Percentiles rank a stretch among this genome's conserved stretches.
phyloP scores from a whole-genome alignment of 2,888 invertebrate species.

The Gerosis bhagava region DNA sequence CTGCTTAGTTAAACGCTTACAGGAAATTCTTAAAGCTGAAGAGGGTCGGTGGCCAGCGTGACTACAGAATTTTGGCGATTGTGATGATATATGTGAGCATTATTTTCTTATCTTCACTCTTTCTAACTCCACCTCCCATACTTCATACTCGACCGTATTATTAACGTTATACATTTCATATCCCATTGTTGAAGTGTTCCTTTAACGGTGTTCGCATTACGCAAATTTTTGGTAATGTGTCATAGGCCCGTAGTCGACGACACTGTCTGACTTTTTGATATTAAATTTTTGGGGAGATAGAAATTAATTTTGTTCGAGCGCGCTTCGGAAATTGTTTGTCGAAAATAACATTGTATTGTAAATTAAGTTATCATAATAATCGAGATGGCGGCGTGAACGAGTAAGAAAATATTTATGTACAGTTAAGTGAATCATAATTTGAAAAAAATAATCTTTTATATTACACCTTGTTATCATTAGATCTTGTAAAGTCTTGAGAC shows the following conservation, averaged over 20 bases:
- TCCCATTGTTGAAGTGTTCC: conserved; percentile 66
- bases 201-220: conserved; percentile 67
- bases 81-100: conserved; percentile 80
- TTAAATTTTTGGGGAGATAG: conserved; percentile 50
- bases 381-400: conserved; percentile 42
- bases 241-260: conserved; percentile 51
- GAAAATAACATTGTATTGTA: conserved; percentile 52
- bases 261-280: conserved; percentile 58
- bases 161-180: conserved; percentile 77
- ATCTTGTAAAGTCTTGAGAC: too few species aligned
- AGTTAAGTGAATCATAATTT: too few species aligned
- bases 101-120: conserved; percentile 81
- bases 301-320: conserved; percentile 62
- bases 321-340: conserved; percentile 59
- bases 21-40: conserved; percentile 63
- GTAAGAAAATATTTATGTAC: conserved; percentile 50
- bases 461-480: too few species aligned
- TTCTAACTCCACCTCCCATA: conserved; percentile 77
- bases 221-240: conserved; percentile 68
- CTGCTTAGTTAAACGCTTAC: conserved; percentile 69
- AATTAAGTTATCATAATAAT: conserved; percentile 51
- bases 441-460: too few species aligned
- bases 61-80: conserved; percentile 75
- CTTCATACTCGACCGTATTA: conserved; percentile 74
- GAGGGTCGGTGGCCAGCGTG: conserved; percentile 71